Evolutionary conservation across 1,140 invertebrate genomes (phyloP).

Genomic region (Archivesica marissinica): DNA sequence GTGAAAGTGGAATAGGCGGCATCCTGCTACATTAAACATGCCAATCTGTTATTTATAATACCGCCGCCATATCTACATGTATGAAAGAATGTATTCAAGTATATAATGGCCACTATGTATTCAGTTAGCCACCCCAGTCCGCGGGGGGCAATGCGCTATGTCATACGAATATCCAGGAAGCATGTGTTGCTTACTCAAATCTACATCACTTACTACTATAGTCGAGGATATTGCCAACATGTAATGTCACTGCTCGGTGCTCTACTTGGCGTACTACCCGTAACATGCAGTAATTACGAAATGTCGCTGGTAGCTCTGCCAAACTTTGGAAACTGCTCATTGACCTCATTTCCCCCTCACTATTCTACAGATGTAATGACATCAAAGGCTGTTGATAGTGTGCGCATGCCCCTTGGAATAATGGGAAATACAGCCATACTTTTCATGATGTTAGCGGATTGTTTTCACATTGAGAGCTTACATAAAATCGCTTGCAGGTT

Average conservation of each 20-base stretch:
- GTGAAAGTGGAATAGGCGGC: neutral
- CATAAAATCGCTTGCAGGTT: neutral
- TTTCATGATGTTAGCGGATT: slow-evolving; percentile 15
- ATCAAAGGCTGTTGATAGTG: slow-evolving; percentile 38
- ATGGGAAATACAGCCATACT: slow-evolving; percentile 16
- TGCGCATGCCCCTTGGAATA: neutral
- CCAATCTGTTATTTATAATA: neutral
- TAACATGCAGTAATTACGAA: slow-evolving; percentile 18
- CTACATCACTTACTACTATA: slow-evolving; percentile 14
- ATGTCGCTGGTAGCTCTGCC: neutral
- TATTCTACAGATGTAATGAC: slow-evolving; percentile 27
- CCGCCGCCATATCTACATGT: neutral
- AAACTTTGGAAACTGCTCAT: slow-evolving; percentile 15
- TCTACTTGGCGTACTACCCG: slow-evolving; percentile 5
- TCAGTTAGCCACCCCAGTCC: neutral
- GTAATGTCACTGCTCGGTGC: neutral
- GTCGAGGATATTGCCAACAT: neutral
- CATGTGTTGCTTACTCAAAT: neutral
- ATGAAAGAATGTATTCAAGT: neutral
- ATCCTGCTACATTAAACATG: neutral
- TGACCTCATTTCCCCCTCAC: slow-evolving; percentile 21
- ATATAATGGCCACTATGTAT: neutral
- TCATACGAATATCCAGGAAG: neutral
- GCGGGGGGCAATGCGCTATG: neutral
- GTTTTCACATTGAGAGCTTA: neutral